Percentiles rank a stretch among this genome's conserved stretches.
Evolutionary conservation across 2,888 invertebrate genomes (phyloP).

Genomic region (Diogma glabrata): DNA sequence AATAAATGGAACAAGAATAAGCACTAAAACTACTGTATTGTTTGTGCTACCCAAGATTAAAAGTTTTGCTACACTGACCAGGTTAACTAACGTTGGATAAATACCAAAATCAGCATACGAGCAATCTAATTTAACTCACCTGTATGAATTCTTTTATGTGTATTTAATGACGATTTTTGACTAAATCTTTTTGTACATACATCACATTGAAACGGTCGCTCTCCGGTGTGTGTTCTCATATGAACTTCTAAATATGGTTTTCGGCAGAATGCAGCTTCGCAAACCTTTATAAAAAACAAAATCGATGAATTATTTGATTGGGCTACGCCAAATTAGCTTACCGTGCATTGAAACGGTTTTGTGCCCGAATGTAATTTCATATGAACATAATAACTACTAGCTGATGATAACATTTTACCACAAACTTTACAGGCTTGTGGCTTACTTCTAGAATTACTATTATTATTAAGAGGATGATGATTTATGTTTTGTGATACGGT

Average conservation of each 20-base stretch:
- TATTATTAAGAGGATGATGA: slow-evolving; percentile 18
- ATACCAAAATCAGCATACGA: background rate
- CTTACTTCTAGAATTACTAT: slow-evolving; percentile 42
- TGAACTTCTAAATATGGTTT: slow-evolving; percentile 72
- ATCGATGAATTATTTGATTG: background rate
- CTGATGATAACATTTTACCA: slow-evolving; percentile 63
- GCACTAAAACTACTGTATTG: no score
- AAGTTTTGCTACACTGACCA: no score
- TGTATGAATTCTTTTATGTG: slow-evolving; percentile 59
- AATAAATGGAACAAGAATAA: no score
- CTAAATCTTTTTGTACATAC: slow-evolving; percentile 58
- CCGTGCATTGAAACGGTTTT: slow-evolving; percentile 66
- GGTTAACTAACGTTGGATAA: no score
- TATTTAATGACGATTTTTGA: slow-evolving; percentile 59
- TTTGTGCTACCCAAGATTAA: no score
- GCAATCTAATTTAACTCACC: slow-evolving; percentile 37
- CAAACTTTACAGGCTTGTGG: slow-evolving; percentile 69
- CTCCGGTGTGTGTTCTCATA: slow-evolving; percentile 43
- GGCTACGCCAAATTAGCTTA: slow-evolving; percentile 15
- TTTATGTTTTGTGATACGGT: slow-evolving; percentile 19
- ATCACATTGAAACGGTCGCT: slow-evolving; percentile 46
- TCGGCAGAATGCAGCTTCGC: slow-evolving; percentile 67
- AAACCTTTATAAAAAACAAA: slow-evolving; percentile 36
- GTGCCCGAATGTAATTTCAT: slow-evolving; percentile 72
- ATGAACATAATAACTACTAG: slow-evolving; percentile 70